Conservation (phyloP, 2,797 vertebrate genomes). For the Danio aesculapii region DNA sequence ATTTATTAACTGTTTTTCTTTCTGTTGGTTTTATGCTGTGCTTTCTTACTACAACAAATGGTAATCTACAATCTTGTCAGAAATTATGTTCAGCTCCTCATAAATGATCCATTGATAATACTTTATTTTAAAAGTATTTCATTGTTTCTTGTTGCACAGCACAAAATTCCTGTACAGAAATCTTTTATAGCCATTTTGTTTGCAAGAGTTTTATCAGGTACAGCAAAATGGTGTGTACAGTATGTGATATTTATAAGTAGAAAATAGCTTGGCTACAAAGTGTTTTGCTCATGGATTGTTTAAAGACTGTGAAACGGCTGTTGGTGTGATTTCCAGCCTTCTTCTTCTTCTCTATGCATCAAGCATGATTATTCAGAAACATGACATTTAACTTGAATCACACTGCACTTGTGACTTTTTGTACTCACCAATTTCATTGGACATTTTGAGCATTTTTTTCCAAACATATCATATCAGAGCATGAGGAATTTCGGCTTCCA, state of each 20-base stretch:
- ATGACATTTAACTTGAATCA: not conserved
- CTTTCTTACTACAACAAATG: not conserved
- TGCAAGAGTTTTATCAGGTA: not conserved
- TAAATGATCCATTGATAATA: constrained; percentile 22
- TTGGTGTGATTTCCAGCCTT: constrained; percentile 18
- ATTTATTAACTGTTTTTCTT: not conserved
- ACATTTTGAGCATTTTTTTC: not conserved
- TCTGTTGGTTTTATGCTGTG: constrained; percentile 2
- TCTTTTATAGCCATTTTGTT: constrained; percentile 7
- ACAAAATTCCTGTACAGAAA: constrained; percentile 30
- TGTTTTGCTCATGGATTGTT: constrained; percentile 21
- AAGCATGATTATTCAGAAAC: constrained; percentile 16
- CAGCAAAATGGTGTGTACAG: not conserved
- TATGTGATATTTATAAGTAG: not conserved
- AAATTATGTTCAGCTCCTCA: constrained; percentile 9
- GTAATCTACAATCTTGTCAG: constrained; percentile 1
- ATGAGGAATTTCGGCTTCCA: not conserved
- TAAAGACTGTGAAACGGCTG: constrained; percentile 40
- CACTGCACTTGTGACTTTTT: not conserved
- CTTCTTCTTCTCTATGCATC: constrained; percentile 41
- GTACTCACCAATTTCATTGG: not conserved
- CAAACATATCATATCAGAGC: not conserved
- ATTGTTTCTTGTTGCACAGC: constrained; percentile 26
- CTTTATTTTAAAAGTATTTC: constrained; percentile 55
- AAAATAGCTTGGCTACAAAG: constrained; percentile 19